Evolutionary conservation across 2,113 vertebrate genomes (phyloP).

Genomic region (Aramus guarauna): DNA sequence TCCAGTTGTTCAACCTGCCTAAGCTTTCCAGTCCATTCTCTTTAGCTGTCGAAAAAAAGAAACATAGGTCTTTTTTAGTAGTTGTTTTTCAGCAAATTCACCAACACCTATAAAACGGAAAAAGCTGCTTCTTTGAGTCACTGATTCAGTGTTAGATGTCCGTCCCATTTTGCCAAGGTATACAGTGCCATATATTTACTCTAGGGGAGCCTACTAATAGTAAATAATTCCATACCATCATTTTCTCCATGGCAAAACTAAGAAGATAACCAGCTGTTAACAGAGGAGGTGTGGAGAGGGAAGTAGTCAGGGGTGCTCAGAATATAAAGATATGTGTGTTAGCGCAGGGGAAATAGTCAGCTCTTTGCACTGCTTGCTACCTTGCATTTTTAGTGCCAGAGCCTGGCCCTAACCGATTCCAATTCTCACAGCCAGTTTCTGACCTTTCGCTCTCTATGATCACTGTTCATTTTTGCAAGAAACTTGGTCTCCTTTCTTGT

Average conservation of each 20-base stretch:
- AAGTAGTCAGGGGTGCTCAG: not conserved
- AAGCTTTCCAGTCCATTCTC: not conserved
- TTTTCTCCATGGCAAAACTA: not conserved
- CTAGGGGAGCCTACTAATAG: not conserved
- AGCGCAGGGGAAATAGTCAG: not conserved
- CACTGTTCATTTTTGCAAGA: not conserved
- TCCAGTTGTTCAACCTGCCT: not conserved
- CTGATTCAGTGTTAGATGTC: not conserved
- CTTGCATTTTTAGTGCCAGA: not conserved
- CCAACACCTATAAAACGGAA: not conserved
- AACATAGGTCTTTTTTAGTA: not conserved
- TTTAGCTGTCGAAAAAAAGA: not conserved
- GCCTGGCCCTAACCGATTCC: not conserved
- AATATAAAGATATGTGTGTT: not conserved
- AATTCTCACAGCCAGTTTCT: constrained; percentile 17
- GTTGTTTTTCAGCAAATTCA: constrained; percentile 25
- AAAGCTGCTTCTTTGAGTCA: not conserved
- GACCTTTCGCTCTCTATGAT: constrained; percentile 25
- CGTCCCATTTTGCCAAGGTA: constrained; percentile 21
- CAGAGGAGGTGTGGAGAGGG: not conserved
- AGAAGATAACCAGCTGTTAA: constrained; percentile 34
- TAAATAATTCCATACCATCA: constrained; percentile 25
- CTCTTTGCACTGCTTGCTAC: not conserved
- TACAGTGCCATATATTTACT: not conserved
- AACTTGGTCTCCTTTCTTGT: not conserved